phyloP scores from a whole-genome alignment of 2,797 vertebrate genomes.

The Champsocephalus esox region DNA sequence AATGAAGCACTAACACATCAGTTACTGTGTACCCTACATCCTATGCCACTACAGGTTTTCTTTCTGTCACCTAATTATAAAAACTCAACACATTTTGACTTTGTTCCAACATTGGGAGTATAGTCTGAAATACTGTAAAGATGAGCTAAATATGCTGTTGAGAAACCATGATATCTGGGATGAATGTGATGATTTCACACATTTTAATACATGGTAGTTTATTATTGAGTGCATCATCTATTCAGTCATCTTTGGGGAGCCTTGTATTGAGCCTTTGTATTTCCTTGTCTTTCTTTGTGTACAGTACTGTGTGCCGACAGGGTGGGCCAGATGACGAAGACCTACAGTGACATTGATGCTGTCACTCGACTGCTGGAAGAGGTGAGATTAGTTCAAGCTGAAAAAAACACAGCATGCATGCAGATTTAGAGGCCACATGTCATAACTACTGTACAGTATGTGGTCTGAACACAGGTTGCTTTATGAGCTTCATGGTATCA shows the following conservation, averaged over 20 bases:
- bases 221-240: not conserved
- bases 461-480: not conserved
- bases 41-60: not conserved
- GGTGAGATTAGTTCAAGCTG: slow-evolving; percentile 78
- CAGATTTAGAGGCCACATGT: slow-evolving; percentile 2
- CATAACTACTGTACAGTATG: not conserved
- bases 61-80: not conserved
- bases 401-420: not conserved
- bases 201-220: not conserved
- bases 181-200: not conserved
- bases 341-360: slow-evolving; percentile 98
- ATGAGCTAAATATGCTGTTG: not conserved
- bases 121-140: not conserved
- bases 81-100: not conserved
- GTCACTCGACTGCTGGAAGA: slow-evolving; percentile 98
- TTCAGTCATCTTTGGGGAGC: not conserved
- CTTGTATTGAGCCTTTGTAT: too few relatives aligned
- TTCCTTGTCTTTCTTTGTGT: slow-evolving; percentile 1
- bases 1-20: not conserved
- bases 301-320: slow-evolving; percentile 97
- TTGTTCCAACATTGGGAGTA: not conserved
- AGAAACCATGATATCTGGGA: not conserved
- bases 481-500: slow-evolving; percentile 20
- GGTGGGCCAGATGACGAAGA: slow-evolving; percentile 99
- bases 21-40: not conserved